These are phyloP conservation scores for Himalopsyche phryganea DNA, from an alignment of 1,140 invertebrate species.

Conservation along the genomic window DNA sequence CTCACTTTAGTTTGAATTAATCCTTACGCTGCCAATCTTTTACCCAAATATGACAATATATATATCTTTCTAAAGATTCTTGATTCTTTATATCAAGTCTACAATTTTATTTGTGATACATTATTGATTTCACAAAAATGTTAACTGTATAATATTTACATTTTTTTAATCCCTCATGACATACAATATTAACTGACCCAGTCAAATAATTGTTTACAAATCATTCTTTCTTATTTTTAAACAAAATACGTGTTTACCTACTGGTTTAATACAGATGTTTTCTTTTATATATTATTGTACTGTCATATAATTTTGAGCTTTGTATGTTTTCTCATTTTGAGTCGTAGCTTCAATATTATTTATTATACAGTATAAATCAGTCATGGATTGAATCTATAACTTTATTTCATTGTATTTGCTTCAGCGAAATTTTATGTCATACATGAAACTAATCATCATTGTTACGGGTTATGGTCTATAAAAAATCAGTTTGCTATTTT, in stretches of 20 bases:
- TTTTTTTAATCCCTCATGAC: slow-evolving; percentile 31
- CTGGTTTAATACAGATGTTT: neutral
- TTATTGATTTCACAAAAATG: no score
- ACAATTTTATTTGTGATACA: no score
- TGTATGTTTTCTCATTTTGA: neutral
- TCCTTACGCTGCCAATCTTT: slow-evolving; percentile 2
- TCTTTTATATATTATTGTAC: slow-evolving; percentile 3
- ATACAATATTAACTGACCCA: slow-evolving; percentile 26
- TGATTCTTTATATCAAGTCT: no score
- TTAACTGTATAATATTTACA: slow-evolving; percentile 14
- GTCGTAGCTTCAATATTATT: neutral
- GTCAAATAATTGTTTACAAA: slow-evolving; percentile 19
- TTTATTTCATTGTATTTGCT: slow-evolving; percentile 27
- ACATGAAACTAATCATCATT: no score
- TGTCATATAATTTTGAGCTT: slow-evolving; percentile 13
- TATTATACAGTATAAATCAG: no score
- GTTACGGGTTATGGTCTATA: no score
- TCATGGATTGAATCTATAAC: neutral
- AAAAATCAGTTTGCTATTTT: no score
- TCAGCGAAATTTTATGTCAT: slow-evolving; percentile 4
- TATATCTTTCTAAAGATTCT: no score
- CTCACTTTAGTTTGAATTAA: neutral
- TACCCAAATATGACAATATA: neutral
- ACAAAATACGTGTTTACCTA: slow-evolving; percentile 18
- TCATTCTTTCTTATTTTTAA: slow-evolving; percentile 33